Evolutionary conservation across 2,113 vertebrate species (phyloP), one percentile per base, ranked within the genome.

Genomic region (Dermatemys mawii): DNA sequence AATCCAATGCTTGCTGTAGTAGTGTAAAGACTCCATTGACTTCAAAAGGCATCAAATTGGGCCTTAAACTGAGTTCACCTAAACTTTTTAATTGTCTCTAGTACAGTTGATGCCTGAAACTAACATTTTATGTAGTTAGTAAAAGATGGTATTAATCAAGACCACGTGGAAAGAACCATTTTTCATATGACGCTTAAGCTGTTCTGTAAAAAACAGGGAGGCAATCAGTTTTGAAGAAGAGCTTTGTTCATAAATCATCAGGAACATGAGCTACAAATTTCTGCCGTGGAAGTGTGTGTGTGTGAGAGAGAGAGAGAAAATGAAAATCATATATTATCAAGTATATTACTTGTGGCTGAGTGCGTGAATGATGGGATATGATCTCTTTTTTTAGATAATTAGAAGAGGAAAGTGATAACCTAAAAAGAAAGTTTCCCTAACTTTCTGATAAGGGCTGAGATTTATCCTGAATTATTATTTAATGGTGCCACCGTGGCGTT

Each of bases 401-500:
- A 29, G 84, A 79, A 51, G 57, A 90, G 93, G 76, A 53, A 94
- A 35, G 8, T 73, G 19, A 88, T 78, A 78, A 86, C 17, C 10
- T 29, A 4, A 76, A 91, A 84, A 50, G 21, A 26, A 44, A 54
- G 0, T 41, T 67, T n/a, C 35, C 63, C n/a, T 70, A 10, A 70
- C n/a, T 70, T 38, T 70, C 49, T 48, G 24, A 88, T 63, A 91
- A 86, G 84, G 57, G 41, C 13, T 48, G 11, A 90, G 24, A 67
- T 0, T 0, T 67, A 48, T 5, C 5, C 6, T 87, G 50, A 38
- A 53, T 75, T 94, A 10, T 13, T 87, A 2, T 9, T 48, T 92
- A 84, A 38, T 22, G 51, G 16, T 35, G 63, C 8, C 48, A 19
- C 11, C 21, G 67, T 12, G 67, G 46, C 48, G 1, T 32, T 76